A percentile compares a stretch with the other conserved stretches of the same genome.
Conservation (phyloP, 2,113 vertebrate species). For the Channa argus region DNA sequence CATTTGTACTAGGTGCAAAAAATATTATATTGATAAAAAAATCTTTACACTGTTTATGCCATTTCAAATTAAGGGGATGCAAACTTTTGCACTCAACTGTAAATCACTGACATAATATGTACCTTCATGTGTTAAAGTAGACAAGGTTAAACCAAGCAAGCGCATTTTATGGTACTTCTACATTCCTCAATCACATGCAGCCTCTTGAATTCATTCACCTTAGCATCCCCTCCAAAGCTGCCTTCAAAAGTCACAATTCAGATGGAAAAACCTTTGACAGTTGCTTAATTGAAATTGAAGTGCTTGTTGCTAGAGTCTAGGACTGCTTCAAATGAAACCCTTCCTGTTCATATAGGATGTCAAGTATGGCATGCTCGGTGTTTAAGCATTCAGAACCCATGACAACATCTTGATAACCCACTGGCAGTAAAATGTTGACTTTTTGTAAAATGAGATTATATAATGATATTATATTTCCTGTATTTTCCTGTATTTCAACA, state of each 20-base stretch:
- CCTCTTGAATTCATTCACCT: conserved; percentile 12
- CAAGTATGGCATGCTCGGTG: neutral
- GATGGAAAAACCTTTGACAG: conserved; percentile 9
- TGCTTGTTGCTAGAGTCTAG: conserved; percentile 1
- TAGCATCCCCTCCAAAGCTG: neutral
- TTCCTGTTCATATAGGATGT: conserved; percentile 1
- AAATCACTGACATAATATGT: no score
- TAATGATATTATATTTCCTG: neutral
- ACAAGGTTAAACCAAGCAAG: neutral
- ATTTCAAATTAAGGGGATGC: no score
- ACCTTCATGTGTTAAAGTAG: neutral
- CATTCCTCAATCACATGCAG: neutral
- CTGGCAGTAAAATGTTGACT: neutral
- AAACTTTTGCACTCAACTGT: no score
- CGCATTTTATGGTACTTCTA: neutral
- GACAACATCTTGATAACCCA: neutral
- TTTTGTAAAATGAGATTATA: neutral
- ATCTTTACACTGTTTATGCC: no score
- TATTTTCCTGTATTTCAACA: neutral
- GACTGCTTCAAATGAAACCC: conserved; percentile 1
- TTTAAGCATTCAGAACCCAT: neutral
- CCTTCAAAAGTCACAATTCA: conserved; percentile 20
- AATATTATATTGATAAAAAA: no score
- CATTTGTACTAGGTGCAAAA: no score
- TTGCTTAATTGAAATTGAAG: conserved; percentile 24